Conservation (phyloP, 2,113 vertebrate species). For the Tupaia chinensis region DNA sequence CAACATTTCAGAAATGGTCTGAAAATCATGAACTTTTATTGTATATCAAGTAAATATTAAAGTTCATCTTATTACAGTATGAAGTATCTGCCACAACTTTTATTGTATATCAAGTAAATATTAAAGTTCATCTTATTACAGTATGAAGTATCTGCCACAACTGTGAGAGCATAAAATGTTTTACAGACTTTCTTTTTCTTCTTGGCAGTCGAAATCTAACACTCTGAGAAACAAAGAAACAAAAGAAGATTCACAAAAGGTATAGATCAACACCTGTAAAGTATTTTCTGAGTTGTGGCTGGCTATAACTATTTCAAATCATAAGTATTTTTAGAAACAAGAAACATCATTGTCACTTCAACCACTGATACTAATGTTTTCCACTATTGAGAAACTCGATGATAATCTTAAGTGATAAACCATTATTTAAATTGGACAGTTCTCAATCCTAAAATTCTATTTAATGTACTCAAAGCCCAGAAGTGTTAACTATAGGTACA, state of each 20-base stretch:
- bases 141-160: neutral
- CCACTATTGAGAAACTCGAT: neutral
- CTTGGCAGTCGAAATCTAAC: slow-evolving; percentile 84
- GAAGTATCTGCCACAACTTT: neutral
- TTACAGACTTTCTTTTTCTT: slow-evolving; percentile 58
- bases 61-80: neutral
- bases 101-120: neutral
- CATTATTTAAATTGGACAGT: neutral
- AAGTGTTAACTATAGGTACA: neutral
- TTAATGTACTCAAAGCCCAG: neutral
- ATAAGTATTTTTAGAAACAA: neutral
- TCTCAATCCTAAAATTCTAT: neutral
- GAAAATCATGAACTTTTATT: slow-evolving; percentile 14
- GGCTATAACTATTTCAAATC: neutral
- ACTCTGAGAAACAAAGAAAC: slow-evolving; percentile 67
- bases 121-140: slow-evolving; percentile 4
- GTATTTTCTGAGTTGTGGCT: neutral
- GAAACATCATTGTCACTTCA: neutral
- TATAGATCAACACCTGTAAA: slow-evolving; percentile 54
- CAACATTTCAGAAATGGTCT: slow-evolving; percentile 35
- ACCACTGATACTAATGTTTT: neutral
- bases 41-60: slow-evolving; percentile 3
- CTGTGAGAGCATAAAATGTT: slow-evolving; percentile 31
- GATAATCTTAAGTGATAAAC: neutral
- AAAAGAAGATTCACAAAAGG: slow-evolving; percentile 68